Evolutionary conservation across 2,797 vertebrate species (phyloP).

Genomic region (Crax fasciolata): DNA sequence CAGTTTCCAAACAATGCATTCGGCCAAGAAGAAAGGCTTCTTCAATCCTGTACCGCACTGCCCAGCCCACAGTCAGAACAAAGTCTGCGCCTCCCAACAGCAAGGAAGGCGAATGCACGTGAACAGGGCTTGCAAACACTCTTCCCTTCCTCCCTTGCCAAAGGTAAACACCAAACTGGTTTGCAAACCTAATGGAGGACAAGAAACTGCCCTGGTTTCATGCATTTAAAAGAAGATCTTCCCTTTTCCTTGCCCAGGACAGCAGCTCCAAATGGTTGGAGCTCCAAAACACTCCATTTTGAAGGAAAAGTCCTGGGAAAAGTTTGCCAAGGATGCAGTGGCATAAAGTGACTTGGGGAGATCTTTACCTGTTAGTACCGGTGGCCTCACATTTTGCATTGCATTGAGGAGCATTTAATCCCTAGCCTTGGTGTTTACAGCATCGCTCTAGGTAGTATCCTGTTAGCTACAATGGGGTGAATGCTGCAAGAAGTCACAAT

Average conservation of each 20-base stretch:
- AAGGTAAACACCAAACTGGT: background rate
- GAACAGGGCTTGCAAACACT: slow-evolving; percentile 11
- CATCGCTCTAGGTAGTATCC: fast-evolving
- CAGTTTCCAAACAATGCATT: slow-evolving; percentile 3
- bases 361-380: background rate
- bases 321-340: background rate
- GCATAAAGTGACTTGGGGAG: background rate
- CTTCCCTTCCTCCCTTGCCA: background rate
- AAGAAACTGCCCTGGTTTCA: background rate
- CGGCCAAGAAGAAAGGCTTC: slow-evolving; percentile 8
- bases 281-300: background rate
- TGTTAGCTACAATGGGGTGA: fast-evolving
- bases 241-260: background rate
- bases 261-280: background rate
- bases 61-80: slow-evolving; percentile 30
- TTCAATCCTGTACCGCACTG: background rate
- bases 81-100: slow-evolving; percentile 14
- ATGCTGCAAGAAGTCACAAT: background rate
- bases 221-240: background rate
- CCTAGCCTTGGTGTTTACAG: background rate
- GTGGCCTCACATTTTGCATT: background rate
- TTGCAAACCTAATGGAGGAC: background rate
- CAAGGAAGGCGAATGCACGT: background rate
- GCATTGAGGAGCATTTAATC: background rate
- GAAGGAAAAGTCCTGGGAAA: background rate